These are phyloP conservation scores for Peromyscus attwateri DNA, from an alignment of 2,797 vertebrate species.

Conservation along the genomic window DNA sequence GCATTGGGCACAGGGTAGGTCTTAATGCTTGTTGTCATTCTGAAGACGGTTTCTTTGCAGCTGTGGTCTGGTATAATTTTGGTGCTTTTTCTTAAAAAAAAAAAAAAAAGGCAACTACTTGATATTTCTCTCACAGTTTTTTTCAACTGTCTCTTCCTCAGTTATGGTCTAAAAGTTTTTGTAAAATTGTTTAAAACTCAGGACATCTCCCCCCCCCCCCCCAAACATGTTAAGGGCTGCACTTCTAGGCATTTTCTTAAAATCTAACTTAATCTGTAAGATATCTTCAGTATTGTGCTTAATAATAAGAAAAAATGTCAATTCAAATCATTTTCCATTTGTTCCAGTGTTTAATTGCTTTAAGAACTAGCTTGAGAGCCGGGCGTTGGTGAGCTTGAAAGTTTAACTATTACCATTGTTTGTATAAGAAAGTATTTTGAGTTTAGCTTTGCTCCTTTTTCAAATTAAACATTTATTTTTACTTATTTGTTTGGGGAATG, in stretches of 20 bases:
- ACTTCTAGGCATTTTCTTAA: conserved; percentile 34
- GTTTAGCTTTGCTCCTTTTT: conserved; percentile 68
- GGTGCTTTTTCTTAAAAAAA: conserved; percentile 58
- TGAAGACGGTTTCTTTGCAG: conserved; percentile 57
- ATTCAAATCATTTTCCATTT: conserved; percentile 56
- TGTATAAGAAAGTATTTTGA: conserved; percentile 62
- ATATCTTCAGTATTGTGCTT: conserved; percentile 60
- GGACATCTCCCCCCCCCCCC: neutral
- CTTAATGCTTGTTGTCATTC: conserved; percentile 57
- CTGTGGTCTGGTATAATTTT: conserved; percentile 64
- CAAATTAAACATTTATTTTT: neutral
- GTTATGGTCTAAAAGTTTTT: conserved; percentile 58
- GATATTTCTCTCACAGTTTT: neutral
- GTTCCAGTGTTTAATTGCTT: conserved; percentile 59
- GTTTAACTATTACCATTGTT: conserved; percentile 51
- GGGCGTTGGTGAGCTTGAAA: no score
- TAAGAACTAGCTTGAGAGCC: conserved; percentile 39
- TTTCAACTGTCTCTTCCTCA: neutral
- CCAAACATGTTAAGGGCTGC: conserved; percentile 1
- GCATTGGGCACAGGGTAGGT: conserved; percentile 16
- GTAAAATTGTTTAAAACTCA: conserved; percentile 66
- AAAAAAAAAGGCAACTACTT: neutral
- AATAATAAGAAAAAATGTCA: conserved; percentile 57
- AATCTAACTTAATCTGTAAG: conserved; percentile 43
- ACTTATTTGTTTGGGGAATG: neutral